Conservation (phyloP, 2,113 vertebrate genomes). For the Xenotilapia flavipinnis region DNA sequence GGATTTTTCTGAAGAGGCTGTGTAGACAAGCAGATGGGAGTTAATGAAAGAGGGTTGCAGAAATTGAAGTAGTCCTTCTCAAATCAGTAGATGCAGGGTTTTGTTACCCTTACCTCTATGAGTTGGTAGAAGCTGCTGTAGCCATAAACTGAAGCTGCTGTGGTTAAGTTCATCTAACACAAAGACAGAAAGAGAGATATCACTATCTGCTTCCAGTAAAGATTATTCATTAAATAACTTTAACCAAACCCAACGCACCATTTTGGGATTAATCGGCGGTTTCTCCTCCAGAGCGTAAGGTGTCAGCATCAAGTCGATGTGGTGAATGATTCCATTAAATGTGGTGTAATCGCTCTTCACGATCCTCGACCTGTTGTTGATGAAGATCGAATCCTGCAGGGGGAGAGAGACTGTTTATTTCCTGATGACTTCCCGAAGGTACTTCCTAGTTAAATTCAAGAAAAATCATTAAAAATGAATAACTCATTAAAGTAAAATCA, state of each 20-base stretch:
- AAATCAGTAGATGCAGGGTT: not conserved
- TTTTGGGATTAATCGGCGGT: not conserved
- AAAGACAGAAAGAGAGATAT: not conserved
- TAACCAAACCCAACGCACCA: not conserved
- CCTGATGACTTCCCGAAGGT: not conserved
- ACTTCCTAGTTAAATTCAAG: not conserved
- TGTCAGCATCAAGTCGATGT: slow-evolving; percentile 77
- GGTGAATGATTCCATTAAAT: slow-evolving; percentile 82
- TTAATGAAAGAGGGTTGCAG: not conserved
- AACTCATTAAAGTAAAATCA: not conserved
- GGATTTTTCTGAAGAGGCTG: not conserved
- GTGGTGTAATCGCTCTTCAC: slow-evolving; percentile 74
- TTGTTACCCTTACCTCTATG: slow-evolving; percentile 73
- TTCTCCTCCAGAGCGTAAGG: slow-evolving; percentile 62
- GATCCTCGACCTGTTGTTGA: slow-evolving; percentile 81
- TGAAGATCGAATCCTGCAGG: slow-evolving; percentile 78
- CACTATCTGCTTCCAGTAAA: not conserved
- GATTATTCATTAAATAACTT: not conserved
- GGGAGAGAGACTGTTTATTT: not conserved
- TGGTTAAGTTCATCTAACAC: slow-evolving; percentile 76
- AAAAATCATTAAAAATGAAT: not conserved
- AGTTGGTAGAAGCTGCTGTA: slow-evolving; percentile 82
- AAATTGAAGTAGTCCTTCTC: not conserved
- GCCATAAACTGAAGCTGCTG: slow-evolving; percentile 76
- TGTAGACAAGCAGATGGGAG: not conserved